phyloP scores from a whole-genome alignment of 2,113 vertebrate genomes.

The Pteruthius melanotis region DNA sequence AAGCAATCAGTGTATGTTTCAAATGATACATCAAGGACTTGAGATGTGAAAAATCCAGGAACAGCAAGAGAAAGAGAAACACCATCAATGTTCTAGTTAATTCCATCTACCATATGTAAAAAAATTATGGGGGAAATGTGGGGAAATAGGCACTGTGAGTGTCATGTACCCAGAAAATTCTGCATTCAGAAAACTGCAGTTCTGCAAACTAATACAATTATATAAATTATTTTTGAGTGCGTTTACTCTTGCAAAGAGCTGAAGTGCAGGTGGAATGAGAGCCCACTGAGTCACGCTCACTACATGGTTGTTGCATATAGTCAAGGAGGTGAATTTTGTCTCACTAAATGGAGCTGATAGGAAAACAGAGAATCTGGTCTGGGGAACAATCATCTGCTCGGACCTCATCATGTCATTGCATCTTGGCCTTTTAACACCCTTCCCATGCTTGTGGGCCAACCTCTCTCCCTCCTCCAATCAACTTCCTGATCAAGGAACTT shows the following conservation, averaged over 20 bases:
- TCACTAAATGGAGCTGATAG: background rate
- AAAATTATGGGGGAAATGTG: background rate
- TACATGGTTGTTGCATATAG: too few relatives aligned
- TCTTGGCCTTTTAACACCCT: background rate
- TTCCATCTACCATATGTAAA: background rate
- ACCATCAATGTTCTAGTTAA: background rate
- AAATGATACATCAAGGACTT: constrained; percentile 21
- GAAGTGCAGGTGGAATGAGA: background rate
- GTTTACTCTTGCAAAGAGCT: background rate
- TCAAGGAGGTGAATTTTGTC: background rate
- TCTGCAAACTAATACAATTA: background rate
- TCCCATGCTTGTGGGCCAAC: background rate
- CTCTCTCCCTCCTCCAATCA: background rate
- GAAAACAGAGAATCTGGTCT: background rate
- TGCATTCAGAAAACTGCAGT: background rate
- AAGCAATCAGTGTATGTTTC: constrained; percentile 25
- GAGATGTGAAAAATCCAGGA: background rate
- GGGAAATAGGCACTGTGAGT: background rate
- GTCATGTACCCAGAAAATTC: background rate
- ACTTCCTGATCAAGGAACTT: background rate
- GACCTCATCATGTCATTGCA: background rate
- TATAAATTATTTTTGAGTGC: background rate
- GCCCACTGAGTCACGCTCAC: background rate
- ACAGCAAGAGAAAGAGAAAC: background rate
- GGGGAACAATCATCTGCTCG: background rate